Conservation (phyloP, 2,797 vertebrate species). For the Phrynocephalus guinanensis region DNA sequence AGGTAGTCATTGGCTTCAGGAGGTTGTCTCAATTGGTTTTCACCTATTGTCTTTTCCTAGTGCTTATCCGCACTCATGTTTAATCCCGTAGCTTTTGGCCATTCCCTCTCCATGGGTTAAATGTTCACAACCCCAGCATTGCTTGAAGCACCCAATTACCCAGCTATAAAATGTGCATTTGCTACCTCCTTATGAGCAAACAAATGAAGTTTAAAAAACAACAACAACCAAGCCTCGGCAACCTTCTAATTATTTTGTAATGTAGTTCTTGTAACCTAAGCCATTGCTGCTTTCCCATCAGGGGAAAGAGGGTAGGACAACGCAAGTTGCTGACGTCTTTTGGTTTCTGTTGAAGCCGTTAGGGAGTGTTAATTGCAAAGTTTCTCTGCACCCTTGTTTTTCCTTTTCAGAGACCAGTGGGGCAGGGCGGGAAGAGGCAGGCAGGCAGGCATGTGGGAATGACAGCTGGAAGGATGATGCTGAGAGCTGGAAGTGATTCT, state of each 20-base stretch:
- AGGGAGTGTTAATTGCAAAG: constrained; percentile 35
- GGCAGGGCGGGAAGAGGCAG: background rate
- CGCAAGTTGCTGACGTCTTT: constrained; percentile 40
- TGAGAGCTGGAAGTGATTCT: background rate
- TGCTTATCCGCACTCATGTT: background rate
- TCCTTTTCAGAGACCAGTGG: constrained; percentile 34
- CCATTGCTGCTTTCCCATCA: background rate
- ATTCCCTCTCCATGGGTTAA: background rate
- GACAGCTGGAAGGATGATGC: background rate
- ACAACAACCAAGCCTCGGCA: background rate
- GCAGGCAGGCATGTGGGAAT: too few relatives aligned
- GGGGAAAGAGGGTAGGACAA: background rate
- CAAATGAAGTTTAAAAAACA: too few relatives aligned
- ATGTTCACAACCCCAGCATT: background rate
- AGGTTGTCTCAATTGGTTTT: too few relatives aligned
- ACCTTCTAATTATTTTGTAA: background rate
- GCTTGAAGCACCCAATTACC: background rate
- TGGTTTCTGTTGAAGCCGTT: constrained; percentile 57
- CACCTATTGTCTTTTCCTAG: background rate
- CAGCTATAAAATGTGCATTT: background rate
- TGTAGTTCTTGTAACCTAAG: background rate
- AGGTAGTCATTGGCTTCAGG: background rate
- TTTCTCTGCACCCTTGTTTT: background rate
- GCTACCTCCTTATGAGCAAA: background rate
- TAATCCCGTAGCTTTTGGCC: background rate